Conservation (phyloP, 2,888 invertebrate genomes). For the Sarcophaga subvicina region DNA sequence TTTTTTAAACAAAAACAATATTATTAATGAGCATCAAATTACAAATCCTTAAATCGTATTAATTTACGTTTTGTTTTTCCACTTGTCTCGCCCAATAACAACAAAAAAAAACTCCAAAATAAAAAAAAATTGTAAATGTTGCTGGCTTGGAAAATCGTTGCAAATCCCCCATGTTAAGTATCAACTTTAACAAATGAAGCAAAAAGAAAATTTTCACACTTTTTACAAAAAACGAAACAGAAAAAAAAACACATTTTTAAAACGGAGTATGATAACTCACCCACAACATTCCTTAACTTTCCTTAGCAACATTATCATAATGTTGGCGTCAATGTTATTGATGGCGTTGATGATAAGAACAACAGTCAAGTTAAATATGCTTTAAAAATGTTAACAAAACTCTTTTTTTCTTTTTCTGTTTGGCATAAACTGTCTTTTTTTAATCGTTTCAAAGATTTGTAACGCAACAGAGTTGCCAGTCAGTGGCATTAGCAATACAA, state of each 20-base stretch:
- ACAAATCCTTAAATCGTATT: conserved; percentile 66
- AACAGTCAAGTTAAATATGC: conserved; percentile 47
- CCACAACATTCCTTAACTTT: neutral
- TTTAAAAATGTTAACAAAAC: conserved; percentile 12
- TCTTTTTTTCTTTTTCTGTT: conserved; percentile 12
- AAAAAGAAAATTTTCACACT: conserved; percentile 64
- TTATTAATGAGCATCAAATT: conserved; percentile 63
- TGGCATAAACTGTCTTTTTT: neutral
- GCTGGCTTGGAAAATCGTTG: conserved; percentile 34
- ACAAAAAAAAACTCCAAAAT: neutral
- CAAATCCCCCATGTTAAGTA: conserved; percentile 63
- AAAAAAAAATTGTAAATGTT: conserved; percentile 35
- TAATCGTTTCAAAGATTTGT: neutral
- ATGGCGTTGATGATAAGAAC: conserved; percentile 47
- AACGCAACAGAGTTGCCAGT: conserved; percentile 13
- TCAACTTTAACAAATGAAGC: conserved; percentile 66
- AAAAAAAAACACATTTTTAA: neutral
- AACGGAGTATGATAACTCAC: neutral
- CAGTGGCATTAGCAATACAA: conserved; percentile 1
- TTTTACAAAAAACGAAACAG: conserved; percentile 9
- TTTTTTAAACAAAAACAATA: neutral
- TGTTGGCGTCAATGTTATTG: conserved; percentile 48
- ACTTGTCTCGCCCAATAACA: conserved; percentile 41
- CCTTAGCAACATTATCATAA: conserved; percentile 50
- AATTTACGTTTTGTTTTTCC: conserved; percentile 48